Evolutionary conservation across 2,888 invertebrate species (phyloP).

Genomic region (Apeira syringaria): DNA sequence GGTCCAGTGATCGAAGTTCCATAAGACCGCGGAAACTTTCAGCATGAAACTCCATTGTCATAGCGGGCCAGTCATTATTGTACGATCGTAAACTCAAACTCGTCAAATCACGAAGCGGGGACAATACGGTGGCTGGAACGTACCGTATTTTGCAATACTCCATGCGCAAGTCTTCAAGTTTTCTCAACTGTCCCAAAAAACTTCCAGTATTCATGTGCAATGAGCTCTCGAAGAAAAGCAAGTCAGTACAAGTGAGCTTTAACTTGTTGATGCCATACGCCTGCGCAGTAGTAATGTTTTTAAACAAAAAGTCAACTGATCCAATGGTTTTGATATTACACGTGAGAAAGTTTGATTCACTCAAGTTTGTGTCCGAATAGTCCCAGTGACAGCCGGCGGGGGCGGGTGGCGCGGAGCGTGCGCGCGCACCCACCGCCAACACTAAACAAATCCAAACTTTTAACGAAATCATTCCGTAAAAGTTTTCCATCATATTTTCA

Average conservation of each 20-base stretch:
- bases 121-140: conserved; percentile 87
- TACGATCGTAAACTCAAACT: conserved; percentile 88
- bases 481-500: conserved; percentile 72
- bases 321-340: conserved; percentile 90
- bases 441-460: conserved; percentile 81
- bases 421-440: conserved; percentile 77
- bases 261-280: conserved; percentile 88
- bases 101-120: conserved; percentile 86
- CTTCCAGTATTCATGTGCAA: conserved; percentile 85
- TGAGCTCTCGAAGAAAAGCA: conserved; percentile 89
- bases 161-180: conserved; percentile 89
- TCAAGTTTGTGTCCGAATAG: conserved; percentile 81
- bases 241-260: conserved; percentile 88
- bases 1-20: conserved; percentile 86
- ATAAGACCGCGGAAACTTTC: conserved; percentile 89
- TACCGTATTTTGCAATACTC: conserved; percentile 91
- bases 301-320: conserved; percentile 87
- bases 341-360: conserved; percentile 84
- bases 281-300: conserved; percentile 88
- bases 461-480: conserved; percentile 77
- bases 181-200: conserved; percentile 86
- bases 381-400: conserved; percentile 91
- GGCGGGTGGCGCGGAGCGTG: conserved; percentile 82
- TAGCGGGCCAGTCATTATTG: conserved; percentile 91
- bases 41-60: conserved; percentile 90